Conservation (phyloP, 2,797 vertebrate species). For the Enteromius paludinosus region DNA sequence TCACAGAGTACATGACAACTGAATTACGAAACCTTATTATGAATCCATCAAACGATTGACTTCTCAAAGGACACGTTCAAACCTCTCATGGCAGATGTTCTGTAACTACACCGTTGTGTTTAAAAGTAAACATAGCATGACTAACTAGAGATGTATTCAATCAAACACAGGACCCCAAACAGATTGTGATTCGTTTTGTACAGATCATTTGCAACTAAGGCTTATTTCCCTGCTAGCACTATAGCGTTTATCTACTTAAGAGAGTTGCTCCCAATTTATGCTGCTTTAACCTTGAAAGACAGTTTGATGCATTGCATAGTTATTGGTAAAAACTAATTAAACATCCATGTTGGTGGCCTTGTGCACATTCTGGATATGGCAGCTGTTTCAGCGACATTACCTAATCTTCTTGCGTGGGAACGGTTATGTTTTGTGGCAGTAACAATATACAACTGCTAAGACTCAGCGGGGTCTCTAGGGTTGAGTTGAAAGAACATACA, state of each 20-base stretch:
- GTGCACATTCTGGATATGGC: constrained; percentile 68
- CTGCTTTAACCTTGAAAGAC: constrained; percentile 72
- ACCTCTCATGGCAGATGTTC: constrained; percentile 22
- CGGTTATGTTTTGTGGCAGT: constrained; percentile 59
- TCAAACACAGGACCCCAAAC: constrained; percentile 75
- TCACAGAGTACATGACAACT: constrained; percentile 29
- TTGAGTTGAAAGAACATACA: constrained; percentile 22
- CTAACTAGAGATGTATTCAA: constrained; percentile 71
- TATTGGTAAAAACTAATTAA: constrained; percentile 60
- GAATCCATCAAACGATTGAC: constrained; percentile 43
- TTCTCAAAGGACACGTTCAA: constrained; percentile 26
- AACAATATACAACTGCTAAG: constrained; percentile 49
- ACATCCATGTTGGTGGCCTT: constrained; percentile 65
- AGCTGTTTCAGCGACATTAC: constrained; percentile 68
- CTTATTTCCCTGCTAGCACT: constrained; percentile 66
- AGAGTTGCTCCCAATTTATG: constrained; percentile 65
- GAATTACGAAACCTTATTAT: constrained; percentile 27
- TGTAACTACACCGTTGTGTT: constrained; percentile 21
- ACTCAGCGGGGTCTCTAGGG: neutral
- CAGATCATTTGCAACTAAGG: constrained; percentile 68
- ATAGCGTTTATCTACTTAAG: constrained; percentile 65
- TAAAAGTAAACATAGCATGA: constrained; percentile 66
- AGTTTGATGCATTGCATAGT: constrained; percentile 61
- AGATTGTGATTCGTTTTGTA: constrained; percentile 76
- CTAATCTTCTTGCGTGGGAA: constrained; percentile 67